Evolutionary conservation across 2,113 vertebrate genomes (phyloP), one percentile per base, ranked within the genome.

Genomic region (Pipra filicauda): DNA sequence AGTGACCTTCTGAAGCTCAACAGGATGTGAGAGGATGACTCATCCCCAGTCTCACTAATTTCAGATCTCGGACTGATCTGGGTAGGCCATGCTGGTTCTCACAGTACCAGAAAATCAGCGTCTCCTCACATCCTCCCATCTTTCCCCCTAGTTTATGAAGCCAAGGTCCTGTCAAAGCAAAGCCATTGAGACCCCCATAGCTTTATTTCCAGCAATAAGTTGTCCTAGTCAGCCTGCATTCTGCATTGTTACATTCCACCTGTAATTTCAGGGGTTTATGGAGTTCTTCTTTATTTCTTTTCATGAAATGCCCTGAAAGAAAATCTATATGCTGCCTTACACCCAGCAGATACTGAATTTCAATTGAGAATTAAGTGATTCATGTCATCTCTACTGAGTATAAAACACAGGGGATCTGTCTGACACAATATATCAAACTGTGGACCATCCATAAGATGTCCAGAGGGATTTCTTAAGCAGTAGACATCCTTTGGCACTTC

Each of bases 321-420:
- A 96, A 96, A 96, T 95, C 91, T 94, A 92, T 96, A 94, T 54
- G 27, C 44, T 72, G 69, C 66, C 48, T 95, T 90, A 92, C 28
- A 86, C 85, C 69, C 61, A 86, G 57, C 41, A 65, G 73, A 93
- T 72, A 59, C 65, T 92, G 95, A 89, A 85, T 94, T 96, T 94
- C 93, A 94, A 65, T 89, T 49, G 76, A 65, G 85, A 93, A 84
- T 92, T 74, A 89, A 96, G 91, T 78, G 91, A 96, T 84, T 95
- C 52, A 27, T 78, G 89, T 92, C 51, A 84, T 81, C 48, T 92
- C 88, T 54, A 28, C 59, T 65, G 75, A 71, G 85, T 82, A 58
- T 89, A 76, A 88, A 85, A 81, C 87, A 94, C 54, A 15, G 52
- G 66, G 28, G 80, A 82, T 22, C 58, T 89, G 71, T 91, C 91